These are phyloP conservation scores for Tachina lurida DNA, from an alignment of 2,888 invertebrate species.

Conservation along the genomic window DNA sequence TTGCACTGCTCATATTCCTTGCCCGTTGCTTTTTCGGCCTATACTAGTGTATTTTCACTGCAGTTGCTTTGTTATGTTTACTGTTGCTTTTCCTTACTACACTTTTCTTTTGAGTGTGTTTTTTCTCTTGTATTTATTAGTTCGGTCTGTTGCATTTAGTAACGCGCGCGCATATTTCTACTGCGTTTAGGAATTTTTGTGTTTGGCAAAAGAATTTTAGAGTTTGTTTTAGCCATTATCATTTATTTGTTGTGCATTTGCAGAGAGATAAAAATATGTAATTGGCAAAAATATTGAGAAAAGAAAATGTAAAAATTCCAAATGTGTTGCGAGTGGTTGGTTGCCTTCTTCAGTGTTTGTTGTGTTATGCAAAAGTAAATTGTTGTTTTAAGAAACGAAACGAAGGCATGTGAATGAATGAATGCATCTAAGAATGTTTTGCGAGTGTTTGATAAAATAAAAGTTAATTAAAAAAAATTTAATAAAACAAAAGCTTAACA, in stretches of 20 bases:
- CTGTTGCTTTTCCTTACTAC: conserved; percentile 26
- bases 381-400: conserved; percentile 51
- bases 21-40: neutral
- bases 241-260: conserved; percentile 48
- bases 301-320: conserved; percentile 58
- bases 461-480: neutral
- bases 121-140: conserved; percentile 34
- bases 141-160: conserved; percentile 66
- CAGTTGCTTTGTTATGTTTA: neutral
- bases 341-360: neutral
- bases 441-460: neutral
- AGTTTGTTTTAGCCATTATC: conserved; percentile 40
- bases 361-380: conserved; percentile 32
- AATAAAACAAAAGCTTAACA: neutral
- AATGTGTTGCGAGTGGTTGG: conserved; percentile 35
- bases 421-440: conserved; percentile 40
- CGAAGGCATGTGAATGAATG: conserved; percentile 23
- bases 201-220: conserved; percentile 70
- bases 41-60: neutral
- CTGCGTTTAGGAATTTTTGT: conserved; percentile 72
- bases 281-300: conserved; percentile 58
- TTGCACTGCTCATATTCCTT: neutral
- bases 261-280: conserved; percentile 40
- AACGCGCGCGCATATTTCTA: conserved; percentile 71
- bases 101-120: conserved; percentile 31